phyloP scores from a whole-genome alignment of 2,888 invertebrate species.

The Chironomus tentans region DNA sequence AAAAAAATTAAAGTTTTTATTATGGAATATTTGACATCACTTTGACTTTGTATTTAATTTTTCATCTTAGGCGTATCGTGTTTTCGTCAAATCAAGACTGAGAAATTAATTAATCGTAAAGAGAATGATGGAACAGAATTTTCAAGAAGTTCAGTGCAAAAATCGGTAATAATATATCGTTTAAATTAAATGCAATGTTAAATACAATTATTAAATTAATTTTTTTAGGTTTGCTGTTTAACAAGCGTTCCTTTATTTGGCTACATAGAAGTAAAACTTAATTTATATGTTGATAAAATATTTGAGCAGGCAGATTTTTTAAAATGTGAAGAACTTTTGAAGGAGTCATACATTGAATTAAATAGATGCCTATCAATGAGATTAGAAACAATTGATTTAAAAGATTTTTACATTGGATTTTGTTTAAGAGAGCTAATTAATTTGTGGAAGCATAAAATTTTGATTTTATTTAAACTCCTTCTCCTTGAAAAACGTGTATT shows the following conservation, averaged over 20 bases:
- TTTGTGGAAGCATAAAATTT: slow-evolving; percentile 78
- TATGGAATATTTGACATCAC: too few relatives aligned
- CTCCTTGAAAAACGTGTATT: slow-evolving; percentile 82
- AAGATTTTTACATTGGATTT: slow-evolving; percentile 8
- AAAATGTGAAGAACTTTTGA: not conserved
- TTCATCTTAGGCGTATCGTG: slow-evolving; percentile 1
- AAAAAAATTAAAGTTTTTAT: not conserved
- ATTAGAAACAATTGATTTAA: not conserved
- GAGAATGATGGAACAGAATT: slow-evolving; percentile 19
- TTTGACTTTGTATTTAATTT: too few relatives aligned
- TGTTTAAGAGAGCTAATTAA: slow-evolving; percentile 6
- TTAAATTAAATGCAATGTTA: not conserved
- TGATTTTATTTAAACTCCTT: slow-evolving; percentile 85
- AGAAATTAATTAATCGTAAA: not conserved
- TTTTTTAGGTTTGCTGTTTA: slow-evolving; percentile 1
- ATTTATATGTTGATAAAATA: slow-evolving; percentile 6
- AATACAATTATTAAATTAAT: not conserved
- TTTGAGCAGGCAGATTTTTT: slow-evolving; percentile 2
- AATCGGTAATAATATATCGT: not conserved
- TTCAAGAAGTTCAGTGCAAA: slow-evolving; percentile 10
- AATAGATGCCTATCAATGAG: slow-evolving; percentile 11
- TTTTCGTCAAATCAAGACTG: slow-evolving; percentile 6
- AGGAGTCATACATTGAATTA: not conserved
- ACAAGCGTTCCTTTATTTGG: slow-evolving; percentile 4
- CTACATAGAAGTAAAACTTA: slow-evolving; percentile 9